Evolutionary conservation across 1,140 invertebrate species (phyloP), one percentile per base, ranked within the genome.

Genomic region (Drosophila carrolli): DNA sequence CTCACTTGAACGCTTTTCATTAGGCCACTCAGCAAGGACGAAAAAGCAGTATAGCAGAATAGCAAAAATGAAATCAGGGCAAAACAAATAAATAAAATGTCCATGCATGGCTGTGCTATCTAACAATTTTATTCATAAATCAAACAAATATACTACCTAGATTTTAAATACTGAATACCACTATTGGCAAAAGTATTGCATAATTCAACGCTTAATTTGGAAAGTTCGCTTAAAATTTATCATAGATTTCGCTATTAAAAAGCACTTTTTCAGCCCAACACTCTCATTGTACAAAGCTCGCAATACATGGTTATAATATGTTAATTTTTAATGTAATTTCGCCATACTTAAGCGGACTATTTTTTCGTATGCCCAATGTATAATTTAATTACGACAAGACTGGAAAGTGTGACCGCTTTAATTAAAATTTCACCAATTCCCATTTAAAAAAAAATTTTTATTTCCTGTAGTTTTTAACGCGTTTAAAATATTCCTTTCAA

Each of bases 1-100:
- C 73, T 78, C 65, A 77, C 63, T 74, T 77, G 72, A 83, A 80
- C 57, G 50, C 60, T 77, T 73, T 88, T 77, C 67, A 88, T 83
- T 83, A 71, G 46, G 27, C 55, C 61, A 54, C 58, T 82, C 78
- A 62, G 46, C 53, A 51, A 63, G 53, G 23, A 41, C 23, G 9
- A 56, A 11, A 11, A 8, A 23, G 23, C 23, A 23, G 23, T 23
- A 23, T 6, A 4, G 50, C 14, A 16, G 9, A 5, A 37, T 16
- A 5, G 29, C 32, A 57, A 16, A 27, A 35, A 41, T 27, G 37
- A 63, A 54, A 48, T 55, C 10, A 16, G 8, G 14, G 23, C 7
- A 14, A 29, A 14, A 10, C 29, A 56, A 40, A 37, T 46, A 60
- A 48, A 73, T 38, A 55, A 43, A 53, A 59, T 51, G 19, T 2